Conservation (phyloP, 2,888 invertebrate genomes). For the Rotaria macrura region DNA sequence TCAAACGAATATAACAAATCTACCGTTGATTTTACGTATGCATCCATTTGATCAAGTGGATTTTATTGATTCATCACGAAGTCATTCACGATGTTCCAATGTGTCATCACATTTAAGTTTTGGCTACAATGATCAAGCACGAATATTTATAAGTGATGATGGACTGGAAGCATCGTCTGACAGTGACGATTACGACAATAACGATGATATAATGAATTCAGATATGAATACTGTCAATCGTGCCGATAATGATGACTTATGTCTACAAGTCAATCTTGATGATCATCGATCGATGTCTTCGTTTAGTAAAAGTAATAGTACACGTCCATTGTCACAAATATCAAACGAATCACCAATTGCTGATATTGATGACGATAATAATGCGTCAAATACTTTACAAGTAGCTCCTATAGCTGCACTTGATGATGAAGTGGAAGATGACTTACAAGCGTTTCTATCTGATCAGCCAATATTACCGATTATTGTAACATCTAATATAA, state of each 20-base stretch:
- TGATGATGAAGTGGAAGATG: not conserved
- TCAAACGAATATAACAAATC: not conserved
- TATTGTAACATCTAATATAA: not conserved
- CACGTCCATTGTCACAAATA: not conserved
- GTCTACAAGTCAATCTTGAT: not conserved
- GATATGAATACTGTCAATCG: too few species aligned
- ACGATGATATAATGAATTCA: not conserved
- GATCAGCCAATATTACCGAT: not conserved
- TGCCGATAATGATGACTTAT: not conserved
- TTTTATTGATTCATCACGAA: slow-evolving; percentile 15
- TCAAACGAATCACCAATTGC: not conserved
- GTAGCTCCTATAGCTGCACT: not conserved
- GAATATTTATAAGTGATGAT: not conserved
- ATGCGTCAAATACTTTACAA: not conserved
- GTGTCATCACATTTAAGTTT: not conserved
- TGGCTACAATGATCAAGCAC: not conserved
- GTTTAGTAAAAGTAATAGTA: not conserved
- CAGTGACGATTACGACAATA: not conserved
- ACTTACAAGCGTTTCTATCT: not conserved
- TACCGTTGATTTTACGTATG: not conserved
- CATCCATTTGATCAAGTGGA: not conserved
- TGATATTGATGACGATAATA: not conserved
- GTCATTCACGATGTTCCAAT: not conserved
- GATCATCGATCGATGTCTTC: not conserved
- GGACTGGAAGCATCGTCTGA: not conserved